A percentile compares a stretch with the other conserved stretches of the same genome.
phyloP scores from a whole-genome alignment of 2,888 invertebrate genomes.

The Andrena haemorrhoa region DNA sequence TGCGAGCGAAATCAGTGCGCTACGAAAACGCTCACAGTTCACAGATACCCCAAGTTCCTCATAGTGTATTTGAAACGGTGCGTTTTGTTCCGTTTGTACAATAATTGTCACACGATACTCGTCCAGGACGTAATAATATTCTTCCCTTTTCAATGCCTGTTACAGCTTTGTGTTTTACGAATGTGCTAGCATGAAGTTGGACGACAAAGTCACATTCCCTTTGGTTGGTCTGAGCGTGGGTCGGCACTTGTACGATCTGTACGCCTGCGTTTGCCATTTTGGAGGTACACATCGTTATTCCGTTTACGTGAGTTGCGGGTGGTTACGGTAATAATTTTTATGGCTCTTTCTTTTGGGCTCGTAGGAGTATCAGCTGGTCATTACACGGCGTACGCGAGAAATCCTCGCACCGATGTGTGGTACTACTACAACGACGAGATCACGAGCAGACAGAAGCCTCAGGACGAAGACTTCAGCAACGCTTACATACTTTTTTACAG shows the following conservation, averaged over 20 bases:
- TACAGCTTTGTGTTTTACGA: constrained; percentile 88
- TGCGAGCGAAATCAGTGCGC: constrained; percentile 88
- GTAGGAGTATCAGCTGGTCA: constrained; percentile 88
- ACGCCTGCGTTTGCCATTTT: constrained; percentile 88
- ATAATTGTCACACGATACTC: neutral
- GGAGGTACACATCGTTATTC: constrained; percentile 85
- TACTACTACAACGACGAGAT: constrained; percentile 88
- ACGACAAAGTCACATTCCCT: constrained; percentile 88
- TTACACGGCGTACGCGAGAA: constrained; percentile 88
- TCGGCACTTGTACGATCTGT: constrained; percentile 87
- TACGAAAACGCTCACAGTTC: constrained; percentile 88
- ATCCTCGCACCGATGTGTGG: constrained; percentile 87
- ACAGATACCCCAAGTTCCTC: constrained; percentile 88
- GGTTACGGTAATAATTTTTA: neutral
- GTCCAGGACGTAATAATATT: neutral
- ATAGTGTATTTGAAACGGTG: constrained; percentile 88
- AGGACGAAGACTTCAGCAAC: constrained; percentile 87
- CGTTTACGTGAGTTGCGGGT: neutral
- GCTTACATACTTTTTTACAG: constrained; percentile 89
- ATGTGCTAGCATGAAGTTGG: constrained; percentile 87
- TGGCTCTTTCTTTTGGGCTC: too few species aligned
- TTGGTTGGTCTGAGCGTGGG: constrained; percentile 86
- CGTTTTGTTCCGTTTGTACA: constrained; percentile 24
- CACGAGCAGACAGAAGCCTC: constrained; percentile 86
- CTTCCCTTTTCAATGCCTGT: constrained; percentile 30